These are phyloP conservation scores for Tribolium freemani DNA, from an alignment of 2,888 invertebrate species.

Conservation along the genomic window DNA sequence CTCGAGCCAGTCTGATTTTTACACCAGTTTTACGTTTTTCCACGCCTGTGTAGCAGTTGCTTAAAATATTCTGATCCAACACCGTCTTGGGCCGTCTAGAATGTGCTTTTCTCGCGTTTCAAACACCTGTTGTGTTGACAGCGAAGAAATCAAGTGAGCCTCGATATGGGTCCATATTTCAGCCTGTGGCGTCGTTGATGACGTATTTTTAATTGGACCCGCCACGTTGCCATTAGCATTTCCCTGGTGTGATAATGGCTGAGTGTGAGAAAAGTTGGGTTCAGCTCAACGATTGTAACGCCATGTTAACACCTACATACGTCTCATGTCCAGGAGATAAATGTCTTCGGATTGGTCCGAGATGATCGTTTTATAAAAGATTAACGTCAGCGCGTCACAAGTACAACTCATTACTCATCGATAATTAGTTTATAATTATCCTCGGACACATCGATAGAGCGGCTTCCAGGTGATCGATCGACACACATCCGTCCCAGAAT, in stretches of 20 bases:
- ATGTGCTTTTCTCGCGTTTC: background rate
- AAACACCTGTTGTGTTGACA: background rate
- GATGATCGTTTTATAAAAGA: constrained; percentile 43
- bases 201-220: constrained; percentile 36
- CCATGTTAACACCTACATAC: constrained; percentile 44
- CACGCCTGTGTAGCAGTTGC: no score
- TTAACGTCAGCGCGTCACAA: constrained; percentile 51
- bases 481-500: background rate
- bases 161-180: background rate
- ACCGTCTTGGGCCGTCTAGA: no score
- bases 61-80: no score
- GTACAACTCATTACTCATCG: constrained; percentile 54
- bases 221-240: constrained; percentile 32
- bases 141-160: background rate
- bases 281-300: constrained; percentile 28
- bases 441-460: constrained; percentile 15
- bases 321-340: constrained; percentile 37
- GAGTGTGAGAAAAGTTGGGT: constrained; percentile 41
- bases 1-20: no score
- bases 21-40: no score
- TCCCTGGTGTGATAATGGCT: constrained; percentile 41
- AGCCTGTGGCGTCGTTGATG: background rate
- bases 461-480: background rate
- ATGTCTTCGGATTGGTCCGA: constrained; percentile 28
- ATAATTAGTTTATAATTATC: constrained; percentile 54